Evolutionary conservation across 2,113 vertebrate genomes (phyloP), one percentile per base, ranked within the genome.

Genomic region (Neoarius graeffei): DNA sequence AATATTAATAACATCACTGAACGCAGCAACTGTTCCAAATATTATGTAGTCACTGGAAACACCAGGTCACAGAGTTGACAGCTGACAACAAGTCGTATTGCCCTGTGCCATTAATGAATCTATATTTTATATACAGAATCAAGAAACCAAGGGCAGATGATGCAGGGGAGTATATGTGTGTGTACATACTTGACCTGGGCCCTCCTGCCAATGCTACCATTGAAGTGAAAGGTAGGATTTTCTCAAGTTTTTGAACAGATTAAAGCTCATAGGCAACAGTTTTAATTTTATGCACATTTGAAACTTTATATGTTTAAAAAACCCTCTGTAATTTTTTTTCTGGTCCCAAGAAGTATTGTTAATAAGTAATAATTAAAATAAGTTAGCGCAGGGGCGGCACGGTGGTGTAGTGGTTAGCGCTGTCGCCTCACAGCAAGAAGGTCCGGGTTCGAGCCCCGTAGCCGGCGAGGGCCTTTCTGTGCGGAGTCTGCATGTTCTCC

Each of bases 141-240:
- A 82, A 7, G 42, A 99, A 96, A 93, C 96, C 98, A 76, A 96
- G 96, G 93, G 93, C 95, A 81, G 98, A 99, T 0, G 95, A 96
- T 81, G 97, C 98, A 0, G 98, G 96, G 42, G 94, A 97, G 90
- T 99, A 99, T 94, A 95, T 96, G 95, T 99, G 98, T 60, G 97
- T 99, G 79, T 99, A 94, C 93, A 95, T 93, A 86, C 98, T 99
- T 86, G 85, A 93, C 13, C 89, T 50, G 89, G 92, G 93, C 48
- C 97, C 96, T n/a, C 20, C 94, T 81, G 97, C 95, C 91, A 99
- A 99, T 69, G 97, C 96, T 93, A 97, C 97, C 91, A 98, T 99
- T 88, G 97, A 99, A 92, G 93, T 99, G 73, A 98, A 97, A 99
- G 97, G 98, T 99, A 98, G 88, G 94, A 69, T 56, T 35, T 23